Base-by-base conservation (phyloP, 2,888 invertebrate genomes). In the Carabus problematicus region DNA sequence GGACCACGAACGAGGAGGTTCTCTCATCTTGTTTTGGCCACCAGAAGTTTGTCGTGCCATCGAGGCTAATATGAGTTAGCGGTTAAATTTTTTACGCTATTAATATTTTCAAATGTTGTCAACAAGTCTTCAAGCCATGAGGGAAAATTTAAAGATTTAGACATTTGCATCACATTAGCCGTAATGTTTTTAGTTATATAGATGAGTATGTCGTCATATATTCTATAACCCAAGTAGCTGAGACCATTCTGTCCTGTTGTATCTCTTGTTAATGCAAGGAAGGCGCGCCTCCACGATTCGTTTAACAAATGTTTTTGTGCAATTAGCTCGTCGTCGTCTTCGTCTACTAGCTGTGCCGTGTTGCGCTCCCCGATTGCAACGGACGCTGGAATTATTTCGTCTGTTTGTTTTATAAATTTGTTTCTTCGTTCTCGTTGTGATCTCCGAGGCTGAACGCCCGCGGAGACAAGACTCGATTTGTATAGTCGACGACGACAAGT, bases 351-450 rank as follows among this genome's bases (percentile, higher is more conserved):
- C 9, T 59, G 16, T 43, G 47, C 42, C 39, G 61, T 61, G 40
- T 61, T 47, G 47, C 61, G 61, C 39, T 42, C 29, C 39, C 47
- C 47, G 61, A 61, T 29, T 29, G 29, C 29, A n/a, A 29, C 29
- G 29, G 29, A 3, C 29, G 29, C 29, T 29, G 29, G 29, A 29
- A 61, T 60, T 43, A 60, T 61, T 61, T 49, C 61, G 61, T 61
- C 49, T 61, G 61, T 61, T 61, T 61, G 61, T 61, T 61, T 61
- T 61, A 61, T 61, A 61, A 61, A 61, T 61, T 61, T 47, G 61
- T 61, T 61, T 61, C 61, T 16, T 61, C 29, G 43, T 43, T 42
- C 14, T 18, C 40, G 14, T 0, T 9, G 18, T 42, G 59, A 43
- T 12, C 58, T 16, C 16, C 14, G 14, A 59, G 60, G 60, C 47